Evolutionary conservation across 2,797 vertebrate genomes (phyloP), one percentile per base, ranked within the genome.

Genomic region (Siniperca undulata): DNA sequence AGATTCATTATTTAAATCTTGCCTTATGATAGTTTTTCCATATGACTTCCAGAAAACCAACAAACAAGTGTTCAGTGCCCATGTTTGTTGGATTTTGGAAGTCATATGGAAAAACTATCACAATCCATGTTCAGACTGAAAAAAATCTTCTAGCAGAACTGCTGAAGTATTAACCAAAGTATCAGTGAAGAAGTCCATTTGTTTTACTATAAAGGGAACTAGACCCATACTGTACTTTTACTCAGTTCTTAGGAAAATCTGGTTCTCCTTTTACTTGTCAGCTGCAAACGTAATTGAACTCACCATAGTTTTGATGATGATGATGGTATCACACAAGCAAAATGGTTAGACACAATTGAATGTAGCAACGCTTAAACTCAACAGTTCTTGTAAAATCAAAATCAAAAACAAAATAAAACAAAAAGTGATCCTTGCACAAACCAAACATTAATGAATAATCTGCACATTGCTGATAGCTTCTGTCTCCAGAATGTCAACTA

Each of bases 161-260:
- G 20, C 11, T 67, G 13, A 34, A 27, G 5, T 22, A 3, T n/a
- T 6, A 62, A 40, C 36, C 9, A 17, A 14, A 44, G 42, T 44
- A 44, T 44, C 12, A 44, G 5, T 46, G 40, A 36, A 40, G 0
- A n/a, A 12, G 9, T 27, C 24, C 24, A 17, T 17, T 17, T 17
- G 27, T 53, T 42, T 1, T 7, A 14, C 6, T 5, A 16, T 3
- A 53, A 12, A 40, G 0, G 3, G n/a, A 62, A 42, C n/a, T 38
- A 27, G 30, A 50, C 1, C 4, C 3, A 36, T 4, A 38, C 6
- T 19, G 48, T 1, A 2, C 30, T 16, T 56, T 8, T 7, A 14
- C 17, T 61, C 59, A 20, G 20, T 74, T 74, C 59, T 62, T n/a
- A 20, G 59, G 16, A 53, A 74, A 42, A 22, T 34, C 50, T 65